Conservation (phyloP, 2,797 vertebrate genomes). For the Karalla daura region DNA sequence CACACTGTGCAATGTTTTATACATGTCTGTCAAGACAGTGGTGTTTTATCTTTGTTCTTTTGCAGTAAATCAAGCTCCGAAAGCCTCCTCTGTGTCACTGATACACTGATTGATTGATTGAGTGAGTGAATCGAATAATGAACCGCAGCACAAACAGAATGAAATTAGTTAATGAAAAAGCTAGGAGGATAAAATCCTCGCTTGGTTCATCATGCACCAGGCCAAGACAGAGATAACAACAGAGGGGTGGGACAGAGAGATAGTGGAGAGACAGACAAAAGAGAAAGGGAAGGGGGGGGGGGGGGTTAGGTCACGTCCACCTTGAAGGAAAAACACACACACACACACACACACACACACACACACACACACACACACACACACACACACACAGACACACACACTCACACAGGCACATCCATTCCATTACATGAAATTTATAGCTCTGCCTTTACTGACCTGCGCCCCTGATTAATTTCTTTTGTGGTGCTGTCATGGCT, state of each 20-base stretch:
- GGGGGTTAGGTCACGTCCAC: slow-evolving; percentile 51
- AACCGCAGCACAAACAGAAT: background rate
- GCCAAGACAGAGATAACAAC: background rate
- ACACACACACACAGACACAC: background rate
- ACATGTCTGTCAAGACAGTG: background rate
- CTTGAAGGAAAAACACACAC: slow-evolving; percentile 45
- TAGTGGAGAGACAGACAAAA: slow-evolving; percentile 8
- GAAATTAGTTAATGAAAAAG: background rate
- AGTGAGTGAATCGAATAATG: background rate
- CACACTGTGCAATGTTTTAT: background rate
- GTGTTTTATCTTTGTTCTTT: background rate
- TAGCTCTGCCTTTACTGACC: slow-evolving; percentile 24
- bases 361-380: background rate
- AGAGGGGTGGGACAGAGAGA: slow-evolving; percentile 1
- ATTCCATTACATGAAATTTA: slow-evolving; percentile 46
- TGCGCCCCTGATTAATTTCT: slow-evolving; percentile 51
- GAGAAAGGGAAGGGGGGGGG: background rate
- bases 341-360: background rate
- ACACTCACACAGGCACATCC: background rate
- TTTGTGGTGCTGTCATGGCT: slow-evolving; percentile 45
- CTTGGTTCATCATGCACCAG: background rate
- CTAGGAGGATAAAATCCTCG: background rate
- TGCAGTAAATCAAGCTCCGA: background rate
- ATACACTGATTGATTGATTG: too few relatives aligned
- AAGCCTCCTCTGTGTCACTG: background rate